These are phyloP conservation scores for Patiria miniata DNA, from an alignment of 35 echinoderm and acorn worm genomes.

Conservation along the genomic window DNA sequence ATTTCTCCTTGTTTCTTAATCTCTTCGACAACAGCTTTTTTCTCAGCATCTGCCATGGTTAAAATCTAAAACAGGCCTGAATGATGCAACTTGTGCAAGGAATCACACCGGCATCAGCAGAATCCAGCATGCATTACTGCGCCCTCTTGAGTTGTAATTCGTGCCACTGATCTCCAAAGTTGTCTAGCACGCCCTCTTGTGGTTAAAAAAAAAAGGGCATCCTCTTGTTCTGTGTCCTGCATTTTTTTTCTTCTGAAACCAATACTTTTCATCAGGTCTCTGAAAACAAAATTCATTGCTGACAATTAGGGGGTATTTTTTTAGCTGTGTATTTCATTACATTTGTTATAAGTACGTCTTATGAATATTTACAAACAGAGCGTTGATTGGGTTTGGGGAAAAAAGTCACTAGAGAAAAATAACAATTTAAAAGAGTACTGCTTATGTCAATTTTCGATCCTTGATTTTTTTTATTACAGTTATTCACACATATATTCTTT, in stretches of 20 bases:
- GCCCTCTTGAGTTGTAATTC: not conserved
- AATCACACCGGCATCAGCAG: not conserved
- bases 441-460: not conserved
- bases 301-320: not conserved
- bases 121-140: not conserved
- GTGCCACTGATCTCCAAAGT: not conserved
- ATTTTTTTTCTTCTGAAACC: not conserved
- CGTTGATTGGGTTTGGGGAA: no score
- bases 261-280: not conserved
- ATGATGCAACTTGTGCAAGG: not conserved
- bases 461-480: not conserved
- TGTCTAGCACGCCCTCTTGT: not conserved
- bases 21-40: conserved; percentile 58
- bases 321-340: not conserved
- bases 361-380: no score
- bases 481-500: not conserved
- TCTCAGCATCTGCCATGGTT: conserved; percentile 52
- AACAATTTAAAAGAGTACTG: not conserved
- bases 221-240: not conserved
- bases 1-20: conserved; percentile 84
- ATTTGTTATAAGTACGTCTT: no score
- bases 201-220: not conserved
- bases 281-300: not conserved
- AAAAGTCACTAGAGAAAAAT: not conserved
- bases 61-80: not conserved